Evolutionary conservation across 1,140 invertebrate species (phyloP), one percentile per base, ranked within the genome.

Genomic region (Saccostrea cuccullata): DNA sequence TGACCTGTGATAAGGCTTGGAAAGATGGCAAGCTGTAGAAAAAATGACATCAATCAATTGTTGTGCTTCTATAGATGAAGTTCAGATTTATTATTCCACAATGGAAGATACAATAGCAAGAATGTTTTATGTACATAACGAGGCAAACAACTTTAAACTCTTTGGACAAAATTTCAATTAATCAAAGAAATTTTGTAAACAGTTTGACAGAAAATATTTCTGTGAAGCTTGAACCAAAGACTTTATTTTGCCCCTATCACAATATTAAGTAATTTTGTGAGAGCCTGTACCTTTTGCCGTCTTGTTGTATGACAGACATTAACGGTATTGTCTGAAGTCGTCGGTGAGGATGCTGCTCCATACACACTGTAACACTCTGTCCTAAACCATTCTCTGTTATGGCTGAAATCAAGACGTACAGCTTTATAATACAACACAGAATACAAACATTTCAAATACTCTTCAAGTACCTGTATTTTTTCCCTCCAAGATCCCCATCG

Each of bases 341-440:
- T 93, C 98, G 93, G 13, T 90, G 97, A 15, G 97, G 96, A 4
- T 98, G 97, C n/a, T 97, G 97, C 95, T 99, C 98, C 92, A 99
- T 96, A 92, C 97, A 97, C 2, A 99, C 97, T 0, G 97, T 98
- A 0, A 98, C 98, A 90, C 97, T 98, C 89, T 98, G 97, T 0
- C 98, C 98, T 73, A 98, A 95, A 30, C 97, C 96, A 87, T 96
- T 96, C 84, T 96, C 96, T 82, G 96, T 95, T 84, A 97, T 96
- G 87, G 94, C 95, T 95, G 88, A 89, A 87, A 82, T 30, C 20
- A 84, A 83, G 20, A 47, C 5, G 17, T 11, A 84, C 8, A 56
- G 9, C 6, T 9, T 84, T 56, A 55, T 26, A 23, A 17, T 13
- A 17, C 6, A 0, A 23, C n/a, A 55, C 4, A 17, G 73, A 23